Evolutionary conservation across 2,113 vertebrate genomes (phyloP).

Genomic region (Panurus biarmicus): DNA sequence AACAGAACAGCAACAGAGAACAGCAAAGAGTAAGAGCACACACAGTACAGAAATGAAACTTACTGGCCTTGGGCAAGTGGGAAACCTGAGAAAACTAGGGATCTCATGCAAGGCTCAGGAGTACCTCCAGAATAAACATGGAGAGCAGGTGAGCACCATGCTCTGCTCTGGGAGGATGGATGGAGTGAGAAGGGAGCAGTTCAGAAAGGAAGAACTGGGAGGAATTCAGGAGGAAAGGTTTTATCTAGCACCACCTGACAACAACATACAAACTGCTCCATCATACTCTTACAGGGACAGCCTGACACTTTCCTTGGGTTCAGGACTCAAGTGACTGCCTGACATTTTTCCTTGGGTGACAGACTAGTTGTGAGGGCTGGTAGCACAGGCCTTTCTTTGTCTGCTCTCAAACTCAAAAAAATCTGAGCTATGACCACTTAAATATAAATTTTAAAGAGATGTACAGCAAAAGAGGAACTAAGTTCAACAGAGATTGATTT

Average conservation of each 20-base stretch:
- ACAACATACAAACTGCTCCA: not conserved
- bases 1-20: not conserved
- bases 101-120: not conserved
- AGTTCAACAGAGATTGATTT: not conserved
- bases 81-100: not conserved
- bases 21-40: not conserved
- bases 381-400: not conserved
- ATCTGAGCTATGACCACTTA: not conserved
- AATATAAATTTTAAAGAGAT: not conserved
- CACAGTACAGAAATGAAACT: not conserved
- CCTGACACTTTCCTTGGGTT: not conserved
- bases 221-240: not conserved
- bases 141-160: not conserved
- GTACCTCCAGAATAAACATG: not conserved
- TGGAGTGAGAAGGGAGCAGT: not conserved
- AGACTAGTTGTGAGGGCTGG: not conserved
- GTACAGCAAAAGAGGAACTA: not conserved
- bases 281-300: not conserved
- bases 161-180: not conserved
- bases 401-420: not conserved
- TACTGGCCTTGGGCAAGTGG: not conserved
- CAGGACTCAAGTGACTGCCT: not conserved
- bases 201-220: not conserved
- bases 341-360: not conserved
- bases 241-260: not conserved